Conservation (phyloP, 2,113 vertebrate species). For the Callospermophilus lateralis region DNA sequence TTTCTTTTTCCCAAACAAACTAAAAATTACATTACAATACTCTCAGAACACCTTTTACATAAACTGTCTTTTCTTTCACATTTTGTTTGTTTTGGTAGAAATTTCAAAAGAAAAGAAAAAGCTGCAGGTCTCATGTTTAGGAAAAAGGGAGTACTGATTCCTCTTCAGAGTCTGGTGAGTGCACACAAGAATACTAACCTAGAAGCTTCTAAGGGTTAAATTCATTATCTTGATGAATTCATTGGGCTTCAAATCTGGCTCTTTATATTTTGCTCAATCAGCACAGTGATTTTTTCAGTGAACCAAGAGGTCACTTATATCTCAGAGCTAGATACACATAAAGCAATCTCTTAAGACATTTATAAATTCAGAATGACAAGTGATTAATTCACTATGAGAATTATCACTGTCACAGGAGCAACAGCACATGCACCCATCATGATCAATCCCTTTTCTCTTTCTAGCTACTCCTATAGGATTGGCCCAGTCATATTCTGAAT, state of each 20-base stretch:
- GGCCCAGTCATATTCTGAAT: background rate
- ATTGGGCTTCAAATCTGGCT: background rate
- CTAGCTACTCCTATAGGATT: background rate
- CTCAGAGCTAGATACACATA: constrained; percentile 9
- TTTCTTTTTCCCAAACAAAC: background rate
- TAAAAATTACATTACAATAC: background rate
- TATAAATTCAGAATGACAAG: background rate
- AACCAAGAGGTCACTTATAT: constrained; percentile 14
- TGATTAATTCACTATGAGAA: constrained; percentile 5
- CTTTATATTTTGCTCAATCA: constrained; percentile 51
- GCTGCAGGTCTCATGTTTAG: background rate
- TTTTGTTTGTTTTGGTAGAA: background rate
- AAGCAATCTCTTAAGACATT: constrained; percentile 19
- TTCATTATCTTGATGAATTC: constrained; percentile 41
- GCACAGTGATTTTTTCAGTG: constrained; percentile 34
- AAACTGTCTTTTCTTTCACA: background rate
- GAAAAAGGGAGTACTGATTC: background rate
- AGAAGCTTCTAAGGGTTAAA: background rate
- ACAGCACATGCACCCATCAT: background rate
- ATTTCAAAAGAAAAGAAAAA: background rate
- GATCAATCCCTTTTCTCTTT: background rate
- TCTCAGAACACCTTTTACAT: background rate
- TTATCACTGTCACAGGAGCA: background rate
- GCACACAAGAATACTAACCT: background rate
- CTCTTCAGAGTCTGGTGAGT: background rate